Evolutionary conservation across 2,797 vertebrate genomes (phyloP), one percentile per base, ranked within the genome.

Genomic region (Bradypus variegatus): DNA sequence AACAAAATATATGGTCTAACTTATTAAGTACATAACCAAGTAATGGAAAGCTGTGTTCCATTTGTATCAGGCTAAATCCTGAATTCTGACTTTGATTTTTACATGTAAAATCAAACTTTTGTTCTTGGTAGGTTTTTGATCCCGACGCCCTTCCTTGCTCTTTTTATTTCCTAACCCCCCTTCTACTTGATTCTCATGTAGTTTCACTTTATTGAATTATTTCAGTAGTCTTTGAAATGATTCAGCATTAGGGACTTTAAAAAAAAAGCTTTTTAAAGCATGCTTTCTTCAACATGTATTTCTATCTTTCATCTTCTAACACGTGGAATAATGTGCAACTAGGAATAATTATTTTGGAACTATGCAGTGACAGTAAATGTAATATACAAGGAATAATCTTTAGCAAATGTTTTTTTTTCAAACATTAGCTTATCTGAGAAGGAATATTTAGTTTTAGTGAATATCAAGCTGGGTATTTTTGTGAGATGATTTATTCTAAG

Each of bases 391-490:
- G 38, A 9, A 31, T 62, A 31, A 2, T 14, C 73, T 94, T 79
- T 33, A 73, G 41, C 60, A 13, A 67, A 45, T 23, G 23, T 12
- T 3, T 29, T n/a, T n/a, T 29, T 18, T 21, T 9, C 38, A 81
- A 88, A 70, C 41, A 25, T 5, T 70, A 83, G 62, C 10, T 80
- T 80, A 90, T 91, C 33, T 78, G 76, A 94, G 65, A 79, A 88
- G 86, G 53, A 93, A 90, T 58, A 65, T 70, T 91, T 45, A 33
- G 2, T 76, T 92, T 64, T 75, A 91, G 36, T 89, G 60, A 89
- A 89, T 62, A 15, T 79, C 7, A 91, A 50, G 8, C 27, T 45
- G 8, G 33, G 7, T 86, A 38, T 69, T 91, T 89, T 83, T 72
- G 33, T 81, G 31, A 85, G 76, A 36, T 89, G 62, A 87, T 27